Evolutionary conservation across 2,113 vertebrate species (phyloP), one percentile per base, ranked within the genome.

Genomic region (Upupa epops): DNA sequence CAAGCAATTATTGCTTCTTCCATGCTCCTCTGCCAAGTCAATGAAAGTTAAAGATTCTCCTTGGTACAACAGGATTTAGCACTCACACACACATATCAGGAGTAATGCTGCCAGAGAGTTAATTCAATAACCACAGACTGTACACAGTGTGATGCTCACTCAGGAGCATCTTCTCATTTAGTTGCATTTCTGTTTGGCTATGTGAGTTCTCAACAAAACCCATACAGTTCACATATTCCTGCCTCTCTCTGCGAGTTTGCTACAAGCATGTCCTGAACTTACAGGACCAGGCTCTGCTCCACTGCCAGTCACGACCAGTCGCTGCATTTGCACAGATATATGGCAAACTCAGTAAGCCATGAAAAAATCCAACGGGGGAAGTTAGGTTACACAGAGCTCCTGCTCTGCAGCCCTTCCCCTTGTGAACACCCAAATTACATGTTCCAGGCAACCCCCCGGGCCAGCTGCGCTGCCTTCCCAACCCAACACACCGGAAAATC

Each of bases 21-120:
- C 22, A 48, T 32, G 40, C 32, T 77, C 59, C 40, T 82, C 63
- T 76, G 66, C 59, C 83, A 93, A 92, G 81, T 59, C 66, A 75
- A 24, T 3, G 4, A 8, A 90, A 94, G 88, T 79, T 86, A 66
- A 86, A 82, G 34, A 70, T 48, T 70, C 70, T 34, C 48, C 45
- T 6, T 15, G 29, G 63, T 55, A 37, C 76, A 54, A 15, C 46
- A 46, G 83, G 54, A 86, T 26, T 78, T 63, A 11, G 58, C 0
- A 0, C 48, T 36, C 24, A 36, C 11, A 40, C 10, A 20, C 3
- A 63, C 0, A 0, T 8, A 66, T 42, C 51, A 85, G 69, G 31
- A 85, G 48, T 46, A 59, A 31, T 1, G 2, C 79, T 65, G 79
- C 69, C 83, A 70, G 34, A 21, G 42, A 55, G 36, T 88, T 69